Conservation (phyloP, 2,797 vertebrate species). For the Gila robusta region DNA sequence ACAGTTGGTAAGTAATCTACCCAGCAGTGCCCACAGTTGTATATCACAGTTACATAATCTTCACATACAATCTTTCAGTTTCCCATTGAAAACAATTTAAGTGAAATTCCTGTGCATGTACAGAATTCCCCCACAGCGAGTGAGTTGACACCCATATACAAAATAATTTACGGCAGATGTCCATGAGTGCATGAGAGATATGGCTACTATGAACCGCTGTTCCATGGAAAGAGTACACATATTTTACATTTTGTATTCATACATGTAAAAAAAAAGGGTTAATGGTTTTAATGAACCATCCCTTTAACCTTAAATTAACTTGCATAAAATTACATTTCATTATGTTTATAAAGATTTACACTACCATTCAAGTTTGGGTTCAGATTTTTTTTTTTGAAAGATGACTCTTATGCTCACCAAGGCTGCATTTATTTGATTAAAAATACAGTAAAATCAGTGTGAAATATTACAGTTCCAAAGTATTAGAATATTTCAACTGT, state of each 20-base stretch:
- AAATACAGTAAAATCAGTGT: neutral
- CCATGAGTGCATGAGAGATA: neutral
- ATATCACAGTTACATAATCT: neutral
- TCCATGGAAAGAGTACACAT: neutral
- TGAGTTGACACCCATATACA: slow-evolving; percentile 7
- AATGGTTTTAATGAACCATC: neutral
- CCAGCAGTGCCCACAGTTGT: neutral
- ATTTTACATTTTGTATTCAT: neutral
- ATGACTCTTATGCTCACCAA: neutral
- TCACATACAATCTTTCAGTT: slow-evolving; percentile 2
- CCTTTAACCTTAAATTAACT: neutral
- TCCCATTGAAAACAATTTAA: slow-evolving; percentile 4
- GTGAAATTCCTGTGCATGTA: slow-evolving; percentile 11
- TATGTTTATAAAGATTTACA: neutral
- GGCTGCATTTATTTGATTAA: neutral
- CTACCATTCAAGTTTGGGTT: neutral
- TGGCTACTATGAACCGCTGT: neutral
- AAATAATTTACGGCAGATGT: slow-evolving; percentile 34
- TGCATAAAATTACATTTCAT: neutral
- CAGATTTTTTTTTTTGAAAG: neutral
- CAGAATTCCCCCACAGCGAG: slow-evolving; percentile 31
- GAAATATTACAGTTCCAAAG: neutral
- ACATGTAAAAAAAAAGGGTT: neutral
- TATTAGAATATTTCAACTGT: neutral
- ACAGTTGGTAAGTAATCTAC: neutral